These are phyloP conservation scores for Serinus canaria DNA, from an alignment of 2,113 vertebrate species.

Conservation along the genomic window DNA sequence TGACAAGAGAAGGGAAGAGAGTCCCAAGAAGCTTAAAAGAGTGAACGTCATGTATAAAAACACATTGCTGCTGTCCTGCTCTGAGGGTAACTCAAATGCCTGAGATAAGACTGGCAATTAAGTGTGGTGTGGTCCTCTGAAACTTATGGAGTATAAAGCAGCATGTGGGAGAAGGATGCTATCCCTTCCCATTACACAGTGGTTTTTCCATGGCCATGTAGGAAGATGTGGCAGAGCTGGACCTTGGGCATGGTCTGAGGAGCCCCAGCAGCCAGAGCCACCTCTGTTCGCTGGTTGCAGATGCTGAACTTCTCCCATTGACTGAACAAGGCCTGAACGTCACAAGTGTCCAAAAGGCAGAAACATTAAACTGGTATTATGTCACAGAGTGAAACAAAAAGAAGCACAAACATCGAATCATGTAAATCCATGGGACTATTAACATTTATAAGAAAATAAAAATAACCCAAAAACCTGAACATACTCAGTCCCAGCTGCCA, in stretches of 20 bases:
- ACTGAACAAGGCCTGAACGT: background rate
- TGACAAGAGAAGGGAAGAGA: background rate
- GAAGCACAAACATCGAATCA: background rate
- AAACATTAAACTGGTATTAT: background rate
- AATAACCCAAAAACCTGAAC: background rate
- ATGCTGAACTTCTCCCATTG: fast-evolving
- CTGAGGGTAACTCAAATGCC: background rate
- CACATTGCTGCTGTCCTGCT: background rate
- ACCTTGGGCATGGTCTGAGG: background rate
- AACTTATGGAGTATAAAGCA: background rate
- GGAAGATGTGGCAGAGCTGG: background rate
- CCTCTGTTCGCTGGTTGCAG: background rate
- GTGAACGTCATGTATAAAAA: no score
- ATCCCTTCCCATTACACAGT: background rate
- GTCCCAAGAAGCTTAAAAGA: background rate
- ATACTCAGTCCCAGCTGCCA: background rate
- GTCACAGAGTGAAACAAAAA: background rate
- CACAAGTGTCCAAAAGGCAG: background rate
- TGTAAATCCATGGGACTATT: background rate
- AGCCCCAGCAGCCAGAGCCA: background rate
- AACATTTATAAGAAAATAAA: background rate
- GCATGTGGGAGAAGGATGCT: background rate
- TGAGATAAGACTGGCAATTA: background rate
- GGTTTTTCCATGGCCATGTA: background rate
- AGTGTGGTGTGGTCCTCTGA: background rate